These are phyloP conservation scores for Megaustenia siamemsis DNA, from an alignment of 2,888 invertebrate genomes.

Conservation along the genomic window DNA sequence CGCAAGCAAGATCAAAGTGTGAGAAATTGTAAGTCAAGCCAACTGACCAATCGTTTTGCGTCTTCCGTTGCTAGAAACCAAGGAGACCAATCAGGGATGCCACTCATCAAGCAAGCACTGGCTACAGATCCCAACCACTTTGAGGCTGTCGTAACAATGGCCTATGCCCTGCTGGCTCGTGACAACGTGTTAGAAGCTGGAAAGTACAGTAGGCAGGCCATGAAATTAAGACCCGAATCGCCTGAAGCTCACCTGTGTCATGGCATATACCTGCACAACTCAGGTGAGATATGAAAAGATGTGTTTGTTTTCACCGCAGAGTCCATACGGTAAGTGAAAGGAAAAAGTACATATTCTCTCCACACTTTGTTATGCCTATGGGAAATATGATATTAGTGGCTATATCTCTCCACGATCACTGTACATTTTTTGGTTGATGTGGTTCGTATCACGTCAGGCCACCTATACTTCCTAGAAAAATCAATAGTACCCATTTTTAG, in stretches of 20 bases:
- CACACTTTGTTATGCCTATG: no score
- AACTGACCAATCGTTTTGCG: no score
- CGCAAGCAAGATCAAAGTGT: no score
- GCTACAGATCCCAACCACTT: constrained; percentile 61
- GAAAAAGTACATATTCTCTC: no score
- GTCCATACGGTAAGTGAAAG: no score
- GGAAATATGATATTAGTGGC: no score
- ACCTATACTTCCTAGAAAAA: no score
- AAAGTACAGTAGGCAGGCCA: constrained; percentile 57
- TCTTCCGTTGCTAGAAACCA: background rate
- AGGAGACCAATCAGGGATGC: constrained; percentile 83
- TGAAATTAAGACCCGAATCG: constrained; percentile 65
- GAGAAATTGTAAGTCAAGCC: no score
- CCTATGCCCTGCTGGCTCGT: constrained; percentile 59
- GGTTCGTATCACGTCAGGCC: no score
- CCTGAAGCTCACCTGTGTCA: constrained; percentile 75
- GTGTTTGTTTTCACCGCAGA: background rate
- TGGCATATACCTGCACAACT: constrained; percentile 75
- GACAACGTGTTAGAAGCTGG: constrained; percentile 62
- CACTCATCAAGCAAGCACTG: constrained; percentile 85
- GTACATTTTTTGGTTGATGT: no score
- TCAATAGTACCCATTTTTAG: no score
- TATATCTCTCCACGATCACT: no score
- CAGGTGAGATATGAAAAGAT: constrained; percentile 72
- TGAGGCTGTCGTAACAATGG: constrained; percentile 63